Evolutionary conservation across 2,888 invertebrate species (phyloP), one percentile per base, ranked within the genome.

Genomic region (Netelia inedita): DNA sequence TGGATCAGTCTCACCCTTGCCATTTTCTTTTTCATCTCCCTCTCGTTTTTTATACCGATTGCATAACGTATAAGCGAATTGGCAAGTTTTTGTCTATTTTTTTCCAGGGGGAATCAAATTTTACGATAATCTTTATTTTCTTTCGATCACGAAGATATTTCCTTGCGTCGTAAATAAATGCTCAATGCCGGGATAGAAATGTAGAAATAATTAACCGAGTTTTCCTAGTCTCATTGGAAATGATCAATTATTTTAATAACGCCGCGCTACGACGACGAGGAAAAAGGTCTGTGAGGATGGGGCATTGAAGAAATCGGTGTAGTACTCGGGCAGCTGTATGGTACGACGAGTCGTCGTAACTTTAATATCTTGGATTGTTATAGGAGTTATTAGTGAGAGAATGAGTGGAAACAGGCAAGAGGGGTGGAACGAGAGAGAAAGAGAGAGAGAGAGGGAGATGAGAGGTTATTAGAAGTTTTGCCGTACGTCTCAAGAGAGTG

Each of bases 321-420:
- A 57, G 71, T 74, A 71, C 75, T 82, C 57, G 28, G 74, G 46
- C 21, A 23, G 50, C 55, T 53, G 14, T 57, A 61, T 23, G 72
- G 50, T 57, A 73, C 50, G 61, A 78, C 21, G 79, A 83, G 57
- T 76, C 75, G 65, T 80, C 75, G 71, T 79, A 83, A 83, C 83
- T 83, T 79, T 79, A 83, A 72, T 79, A 83, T 83, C 83, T 83
- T 79, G 74, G 79, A 83, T 83, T 80, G 79, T 79, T 83, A 79
- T 75, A 79, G 66, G 79, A 83, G 75, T 83, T 79, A 83, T 83
- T 83, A 79, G 83, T 71, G 66, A 79, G 46, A 65, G 63, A 79
- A 79, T 65, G 69, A 74, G 63, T 57, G 21, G 66, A 19, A 50
- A 10, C 59, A 23, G 59, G 28, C 23, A 23, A 59, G n/a, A 6